Evolutionary conservation across 1,140 invertebrate species (phyloP).

Genomic region (Drosophila pruinosa): DNA sequence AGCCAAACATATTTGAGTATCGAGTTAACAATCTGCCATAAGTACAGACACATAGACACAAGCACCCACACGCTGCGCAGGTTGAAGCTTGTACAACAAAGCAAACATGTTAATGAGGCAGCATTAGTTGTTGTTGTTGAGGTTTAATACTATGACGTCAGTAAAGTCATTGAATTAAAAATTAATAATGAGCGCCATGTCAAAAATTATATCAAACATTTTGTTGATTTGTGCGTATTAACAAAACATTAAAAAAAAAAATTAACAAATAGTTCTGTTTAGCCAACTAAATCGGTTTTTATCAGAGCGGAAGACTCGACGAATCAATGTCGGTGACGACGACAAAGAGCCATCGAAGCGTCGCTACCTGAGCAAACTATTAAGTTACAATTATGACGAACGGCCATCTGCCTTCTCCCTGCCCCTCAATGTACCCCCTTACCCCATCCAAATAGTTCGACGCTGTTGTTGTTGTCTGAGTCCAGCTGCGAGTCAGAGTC

Average conservation of each 20-base stretch:
- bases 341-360: constrained; percentile 6
- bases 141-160: constrained; percentile 78
- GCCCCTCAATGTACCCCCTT: not conserved
- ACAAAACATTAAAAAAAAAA: constrained; percentile 22
- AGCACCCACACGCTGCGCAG: constrained; percentile 21
- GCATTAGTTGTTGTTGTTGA: constrained; percentile 19
- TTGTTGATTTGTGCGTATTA: constrained; percentile 41
- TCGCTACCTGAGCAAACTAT: constrained; percentile 68
- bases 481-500: constrained; percentile 36
- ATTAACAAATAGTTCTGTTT: constrained; percentile 9
- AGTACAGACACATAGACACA: constrained; percentile 24
- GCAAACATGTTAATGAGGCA: constrained; percentile 57
- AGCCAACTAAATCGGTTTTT: constrained; percentile 12
- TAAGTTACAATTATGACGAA: constrained; percentile 64
- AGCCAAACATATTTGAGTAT: not conserved
- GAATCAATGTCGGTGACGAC: too few species aligned
- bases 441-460: not conserved
- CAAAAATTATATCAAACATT: constrained; percentile 71
- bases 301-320: constrained; percentile 30
- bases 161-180: constrained; percentile 76
- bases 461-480: constrained; percentile 7
- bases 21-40: constrained; percentile 13
- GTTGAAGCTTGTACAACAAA: constrained; percentile 38
- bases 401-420: not conserved
- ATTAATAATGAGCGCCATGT: constrained; percentile 67